phyloP scores from a whole-genome alignment of 2,797 vertebrate species.

The Anolis apletophallus region DNA sequence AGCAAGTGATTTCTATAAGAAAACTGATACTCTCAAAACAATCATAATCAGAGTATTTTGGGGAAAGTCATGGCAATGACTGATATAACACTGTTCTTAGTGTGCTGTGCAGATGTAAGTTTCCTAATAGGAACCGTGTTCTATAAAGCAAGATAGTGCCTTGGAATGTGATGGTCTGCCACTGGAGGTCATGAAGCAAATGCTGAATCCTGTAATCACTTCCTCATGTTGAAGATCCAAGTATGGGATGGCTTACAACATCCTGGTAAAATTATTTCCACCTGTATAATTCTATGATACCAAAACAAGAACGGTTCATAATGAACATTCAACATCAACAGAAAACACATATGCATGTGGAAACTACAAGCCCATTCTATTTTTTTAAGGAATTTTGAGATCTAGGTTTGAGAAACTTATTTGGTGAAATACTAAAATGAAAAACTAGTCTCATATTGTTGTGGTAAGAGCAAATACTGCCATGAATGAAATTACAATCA shows the following conservation, averaged over 20 bases:
- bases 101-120: conserved; percentile 17
- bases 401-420: not conserved
- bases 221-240: too few relatives aligned
- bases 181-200: too few relatives aligned
- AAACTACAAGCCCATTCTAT: too few relatives aligned
- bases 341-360: too few relatives aligned
- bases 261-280: too few relatives aligned
- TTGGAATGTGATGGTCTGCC: not conserved
- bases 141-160: not conserved
- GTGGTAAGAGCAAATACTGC: not conserved
- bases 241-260: too few relatives aligned
- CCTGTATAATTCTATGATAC: too few relatives aligned
- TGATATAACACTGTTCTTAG: not conserved
- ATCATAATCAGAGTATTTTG: not conserved
- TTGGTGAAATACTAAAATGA: not conserved
- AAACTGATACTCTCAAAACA: not conserved
- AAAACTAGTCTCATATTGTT: not conserved
- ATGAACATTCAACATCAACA: too few relatives aligned
- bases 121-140: not conserved
- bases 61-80: not conserved
- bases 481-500: not conserved
- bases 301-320: too few relatives aligned
- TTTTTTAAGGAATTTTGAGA: too few relatives aligned
- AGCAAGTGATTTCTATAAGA: not conserved
- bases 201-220: too few relatives aligned